Conservation (phyloP, 2,888 invertebrate species). For the Yponomeuta cagnagella region DNA sequence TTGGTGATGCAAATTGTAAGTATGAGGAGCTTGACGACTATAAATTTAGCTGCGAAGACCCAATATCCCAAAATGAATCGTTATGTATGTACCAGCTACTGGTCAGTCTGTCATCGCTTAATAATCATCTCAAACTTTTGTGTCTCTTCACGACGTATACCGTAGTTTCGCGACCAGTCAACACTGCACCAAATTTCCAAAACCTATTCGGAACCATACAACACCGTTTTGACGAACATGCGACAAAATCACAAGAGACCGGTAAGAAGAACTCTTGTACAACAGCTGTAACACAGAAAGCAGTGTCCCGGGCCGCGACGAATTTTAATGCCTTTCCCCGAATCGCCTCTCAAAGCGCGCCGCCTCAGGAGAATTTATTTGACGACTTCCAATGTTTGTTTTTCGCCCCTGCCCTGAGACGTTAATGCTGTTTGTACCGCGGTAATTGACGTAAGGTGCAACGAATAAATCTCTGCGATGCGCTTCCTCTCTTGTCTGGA, state of each 20-base stretch:
- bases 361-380: conserved; percentile 17
- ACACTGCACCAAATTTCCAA: too few species aligned
- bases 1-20: too few species aligned
- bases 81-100: too few species aligned
- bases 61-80: too few species aligned
- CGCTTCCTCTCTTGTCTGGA: conserved; percentile 1
- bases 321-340: conserved; percentile 53
- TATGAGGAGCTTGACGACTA: too few species aligned
- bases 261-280: not conserved
- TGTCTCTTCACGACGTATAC: too few species aligned
- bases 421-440: conserved; percentile 2
- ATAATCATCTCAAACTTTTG: too few species aligned
- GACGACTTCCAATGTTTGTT: conserved; percentile 11
- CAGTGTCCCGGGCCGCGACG: conserved; percentile 34
- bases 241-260: not conserved
- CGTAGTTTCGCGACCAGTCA: too few species aligned
- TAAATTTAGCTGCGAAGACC: too few species aligned
- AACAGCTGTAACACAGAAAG: not conserved
- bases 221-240: not conserved
- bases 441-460: conserved; percentile 14
- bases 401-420: conserved; percentile 6
- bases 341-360: conserved; percentile 29
- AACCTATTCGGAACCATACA: too few species aligned
- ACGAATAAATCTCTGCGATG: conserved; percentile 9
- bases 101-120: too few species aligned